Base-by-base conservation (phyloP, 1,140 invertebrate species). In the Muscidifurax raptorellus region DNA sequence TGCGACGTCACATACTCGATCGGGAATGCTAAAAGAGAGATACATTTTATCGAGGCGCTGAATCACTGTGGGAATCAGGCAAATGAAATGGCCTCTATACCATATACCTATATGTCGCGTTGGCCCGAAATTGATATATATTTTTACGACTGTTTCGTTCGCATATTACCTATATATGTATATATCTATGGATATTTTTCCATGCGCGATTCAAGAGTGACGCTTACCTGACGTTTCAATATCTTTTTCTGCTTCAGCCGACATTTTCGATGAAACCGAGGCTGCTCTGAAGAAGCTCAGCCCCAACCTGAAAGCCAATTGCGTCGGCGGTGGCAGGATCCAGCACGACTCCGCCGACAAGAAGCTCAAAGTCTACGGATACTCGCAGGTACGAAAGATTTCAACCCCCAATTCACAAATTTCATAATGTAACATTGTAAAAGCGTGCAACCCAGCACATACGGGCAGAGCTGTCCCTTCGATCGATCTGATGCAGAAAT, bases 321-420 rank as follows among this genome's bases (percentile, higher is more conserved):
- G 96, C 89, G 89, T 97, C 13, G 97, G 97, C 12, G 97, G 97
- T 82, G 98, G 98, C 25, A 94, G 97, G 88, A 98, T 98, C 87
- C 93, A 95, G 28, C 97, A 98, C 91, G 95, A 97, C 66, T 90
- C 95, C 1, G 93, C 92, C 3, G 93, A 94, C n/a, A 97, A 97
- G 89, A 95, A 93, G 77, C 95, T 98, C 74, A 94, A 96, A 88
- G 96, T 98, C 85, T 98, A 97, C 92, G 97, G 97, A 78, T 98
- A 98, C 91, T 98, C 97, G 27, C 95, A 97, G 93, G 96, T 96
- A 90, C 90, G 52, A 0, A 59, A 47, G 7, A 12, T 47, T 25
- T 2, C 25, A 28, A 1, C 12, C 25, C 10, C 6, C 15, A 74
- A 40, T n/a, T 32, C 32, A 15, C 30, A 32, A 72, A 47, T 76